These are phyloP conservation scores for Furnarius figulus DNA, from an alignment of 2,113 vertebrate species.

Conservation along the genomic window DNA sequence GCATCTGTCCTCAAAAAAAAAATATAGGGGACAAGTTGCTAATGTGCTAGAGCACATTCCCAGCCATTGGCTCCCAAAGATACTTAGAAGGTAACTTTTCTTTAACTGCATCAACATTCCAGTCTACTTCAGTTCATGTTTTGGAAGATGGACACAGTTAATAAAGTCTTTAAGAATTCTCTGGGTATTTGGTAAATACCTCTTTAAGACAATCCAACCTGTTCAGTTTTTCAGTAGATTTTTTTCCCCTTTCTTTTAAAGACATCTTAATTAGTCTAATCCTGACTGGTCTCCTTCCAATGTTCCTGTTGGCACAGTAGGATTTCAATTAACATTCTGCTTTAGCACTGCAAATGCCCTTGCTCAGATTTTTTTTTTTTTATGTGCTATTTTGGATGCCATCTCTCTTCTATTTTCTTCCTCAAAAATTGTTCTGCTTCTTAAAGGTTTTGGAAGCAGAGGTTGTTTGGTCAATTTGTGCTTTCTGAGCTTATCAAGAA, in stretches of 20 bases:
- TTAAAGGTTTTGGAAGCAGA: conserved; percentile 53
- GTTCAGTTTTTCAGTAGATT: conserved; percentile 58
- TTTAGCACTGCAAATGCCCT: conserved; percentile 75
- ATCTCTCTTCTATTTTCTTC: conserved; percentile 53
- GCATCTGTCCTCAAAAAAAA: not conserved
- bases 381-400: conserved; percentile 71
- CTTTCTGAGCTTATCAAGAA: conserved; percentile 26
- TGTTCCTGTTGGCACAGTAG: conserved; percentile 82
- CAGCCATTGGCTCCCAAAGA: not conserved
- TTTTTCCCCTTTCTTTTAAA: conserved; percentile 71
- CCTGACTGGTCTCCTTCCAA: conserved; percentile 84
- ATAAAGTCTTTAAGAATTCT: conserved; percentile 22
- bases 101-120: not conserved
- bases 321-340: conserved; percentile 84
- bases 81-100: not conserved
- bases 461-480: conserved; percentile 39
- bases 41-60: not conserved
- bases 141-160: not conserved
- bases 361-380: conserved; percentile 51
- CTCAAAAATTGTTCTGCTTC: conserved; percentile 59
- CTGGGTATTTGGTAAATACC: conserved; percentile 58
- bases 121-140: not conserved
- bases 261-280: conserved; percentile 85
- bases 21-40: not conserved
- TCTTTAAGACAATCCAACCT: conserved; percentile 79